These are phyloP conservation scores for Oligia latruncula DNA, from an alignment of 2,888 invertebrate genomes.

Conservation along the genomic window DNA sequence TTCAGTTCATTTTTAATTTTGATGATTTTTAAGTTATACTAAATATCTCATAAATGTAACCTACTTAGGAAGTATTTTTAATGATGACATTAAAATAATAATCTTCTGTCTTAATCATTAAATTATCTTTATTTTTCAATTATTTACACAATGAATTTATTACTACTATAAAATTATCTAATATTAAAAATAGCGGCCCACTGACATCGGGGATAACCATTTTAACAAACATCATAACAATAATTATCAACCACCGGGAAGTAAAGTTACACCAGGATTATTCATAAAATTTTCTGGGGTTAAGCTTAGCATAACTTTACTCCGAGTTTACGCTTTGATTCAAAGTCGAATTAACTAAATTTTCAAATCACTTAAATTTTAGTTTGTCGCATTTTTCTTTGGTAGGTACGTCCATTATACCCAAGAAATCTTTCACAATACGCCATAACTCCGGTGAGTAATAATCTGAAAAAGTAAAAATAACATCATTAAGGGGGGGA, in stretches of 20 bases:
- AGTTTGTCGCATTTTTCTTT: not conserved
- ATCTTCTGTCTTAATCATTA: not conserved
- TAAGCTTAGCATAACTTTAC: not conserved
- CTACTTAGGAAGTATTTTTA: too few species aligned
- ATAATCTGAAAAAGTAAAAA: slow-evolving; percentile 9
- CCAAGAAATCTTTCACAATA: not conserved
- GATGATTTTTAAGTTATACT: not conserved
- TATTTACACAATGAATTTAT: not conserved
- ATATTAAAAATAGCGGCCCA: not conserved
- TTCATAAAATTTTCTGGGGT: not conserved
- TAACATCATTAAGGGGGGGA: not conserved
- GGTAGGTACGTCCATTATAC: not conserved
- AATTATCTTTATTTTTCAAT: not conserved
- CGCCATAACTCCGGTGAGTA: not conserved
- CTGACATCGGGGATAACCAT: not conserved
- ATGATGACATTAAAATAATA: not conserved
- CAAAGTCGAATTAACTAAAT: slow-evolving; percentile 4
- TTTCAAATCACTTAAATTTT: slow-evolving; percentile 9
- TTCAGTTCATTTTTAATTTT: not conserved
- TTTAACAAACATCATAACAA: not conserved
- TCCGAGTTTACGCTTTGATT: not conserved
- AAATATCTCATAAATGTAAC: not conserved
- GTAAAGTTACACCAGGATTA: not conserved
- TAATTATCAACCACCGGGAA: not conserved
- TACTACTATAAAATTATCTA: not conserved